A percentile compares a stretch with the other conserved stretches of the same genome.
Conservation (phyloP, 2,888 invertebrate species). For the Pseudolycoriella hygida region DNA sequence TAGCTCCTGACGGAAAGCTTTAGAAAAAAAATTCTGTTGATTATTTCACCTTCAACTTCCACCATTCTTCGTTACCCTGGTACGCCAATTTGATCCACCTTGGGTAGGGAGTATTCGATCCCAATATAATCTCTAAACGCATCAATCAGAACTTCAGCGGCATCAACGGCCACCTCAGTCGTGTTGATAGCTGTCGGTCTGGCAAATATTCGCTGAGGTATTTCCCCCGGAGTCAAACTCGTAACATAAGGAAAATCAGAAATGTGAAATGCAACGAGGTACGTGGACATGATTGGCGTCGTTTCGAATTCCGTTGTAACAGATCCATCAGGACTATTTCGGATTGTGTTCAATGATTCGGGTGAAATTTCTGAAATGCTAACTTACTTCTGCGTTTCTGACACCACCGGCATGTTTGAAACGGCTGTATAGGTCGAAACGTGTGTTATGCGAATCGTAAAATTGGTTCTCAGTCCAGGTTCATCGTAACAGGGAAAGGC, state of each 20-base stretch:
- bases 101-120: slow-evolving; percentile 54
- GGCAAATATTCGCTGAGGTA: slow-evolving; percentile 22
- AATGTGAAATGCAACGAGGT: slow-evolving; percentile 64
- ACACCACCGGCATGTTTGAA: slow-evolving; percentile 30
- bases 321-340: not conserved
- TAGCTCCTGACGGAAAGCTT: not conserved
- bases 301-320: slow-evolving; percentile 23
- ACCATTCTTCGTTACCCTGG: too few species aligned
- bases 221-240: slow-evolving; percentile 7
- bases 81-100: slow-evolving; percentile 75
- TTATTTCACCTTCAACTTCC: slow-evolving; percentile 38
- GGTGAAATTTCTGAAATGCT: not conserved
- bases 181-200: slow-evolving; percentile 19
- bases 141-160: slow-evolving; percentile 50
- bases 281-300: slow-evolving; percentile 51
- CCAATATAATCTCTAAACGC: slow-evolving; percentile 53
- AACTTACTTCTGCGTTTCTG: slow-evolving; percentile 8
- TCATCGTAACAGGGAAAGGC: slow-evolving; percentile 63
- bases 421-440: slow-evolving; percentile 19
- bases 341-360: not conserved
- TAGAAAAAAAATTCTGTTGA: too few species aligned
- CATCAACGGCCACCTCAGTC: slow-evolving; percentile 50
- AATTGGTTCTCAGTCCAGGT: slow-evolving; percentile 48
- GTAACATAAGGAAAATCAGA: slow-evolving; percentile 30
- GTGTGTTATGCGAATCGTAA: slow-evolving; percentile 20